A percentile compares a stretch with the other conserved stretches of the same genome.
Conservation (phyloP, 2,113 vertebrate genomes). For the Phrynocephalus versicolor region DNA sequence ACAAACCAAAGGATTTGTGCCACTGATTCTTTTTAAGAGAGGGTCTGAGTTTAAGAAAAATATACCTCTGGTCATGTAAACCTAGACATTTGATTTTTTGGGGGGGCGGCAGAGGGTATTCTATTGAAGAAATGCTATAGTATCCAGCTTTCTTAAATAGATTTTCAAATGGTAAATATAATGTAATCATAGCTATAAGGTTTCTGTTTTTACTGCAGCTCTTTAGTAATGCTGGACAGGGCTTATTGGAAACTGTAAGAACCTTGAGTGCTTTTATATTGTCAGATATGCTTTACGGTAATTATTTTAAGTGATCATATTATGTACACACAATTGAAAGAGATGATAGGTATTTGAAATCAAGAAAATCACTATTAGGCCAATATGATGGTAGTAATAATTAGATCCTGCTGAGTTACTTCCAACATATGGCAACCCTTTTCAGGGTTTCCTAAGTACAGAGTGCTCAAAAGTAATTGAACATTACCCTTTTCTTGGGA, state of each 20-base stretch:
- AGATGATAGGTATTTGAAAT: not conserved
- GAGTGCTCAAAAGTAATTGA: too few relatives aligned
- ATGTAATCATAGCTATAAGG: not conserved
- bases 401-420: too few relatives aligned
- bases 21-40: not conserved
- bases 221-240: not conserved
- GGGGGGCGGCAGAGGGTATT: too few relatives aligned
- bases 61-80: not conserved
- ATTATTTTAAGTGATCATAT: not conserved
- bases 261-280: not conserved
- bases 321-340: not conserved
- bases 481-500: too few relatives aligned
- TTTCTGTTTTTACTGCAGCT: not conserved
- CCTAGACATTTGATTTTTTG: not conserved
- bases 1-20: constrained; percentile 2
- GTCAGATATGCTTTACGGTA: not conserved
- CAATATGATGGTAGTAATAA: not conserved
- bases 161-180: not conserved
- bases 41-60: not conserved
- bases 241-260: not conserved
- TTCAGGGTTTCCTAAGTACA: too few relatives aligned
- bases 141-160: not conserved
- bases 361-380: not conserved
- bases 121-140: not conserved
- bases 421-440: too few relatives aligned